Evolutionary conservation across 2,113 vertebrate genomes (phyloP).

Genomic region (Piaya cayana): DNA sequence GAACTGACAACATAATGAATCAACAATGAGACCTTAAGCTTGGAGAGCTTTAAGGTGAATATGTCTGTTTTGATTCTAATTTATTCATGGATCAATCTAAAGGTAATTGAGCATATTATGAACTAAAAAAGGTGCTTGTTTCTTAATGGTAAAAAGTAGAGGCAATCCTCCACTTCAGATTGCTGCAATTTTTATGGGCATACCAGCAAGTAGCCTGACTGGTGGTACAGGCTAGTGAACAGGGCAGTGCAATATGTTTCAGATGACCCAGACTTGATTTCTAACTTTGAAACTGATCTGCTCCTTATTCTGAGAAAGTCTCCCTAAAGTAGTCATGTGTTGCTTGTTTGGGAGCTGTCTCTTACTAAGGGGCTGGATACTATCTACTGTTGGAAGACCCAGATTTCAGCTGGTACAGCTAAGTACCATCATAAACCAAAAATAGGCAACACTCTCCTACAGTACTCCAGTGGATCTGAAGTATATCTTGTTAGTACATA

Average conservation of each 20-base stretch:
- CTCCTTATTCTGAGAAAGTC: not conserved
- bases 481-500: not conserved
- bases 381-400: not conserved
- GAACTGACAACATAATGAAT: constrained; percentile 85
- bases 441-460: not conserved
- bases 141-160: constrained; percentile 50
- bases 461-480: not conserved
- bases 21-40: constrained; percentile 82
- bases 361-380: not conserved
- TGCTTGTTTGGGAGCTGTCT: not conserved
- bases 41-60: constrained; percentile 78
- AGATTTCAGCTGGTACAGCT: not conserved
- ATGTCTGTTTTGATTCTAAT: constrained; percentile 79
- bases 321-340: not conserved
- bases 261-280: not conserved
- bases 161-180: constrained; percentile 37
- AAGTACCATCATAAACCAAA: not conserved
- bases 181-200: constrained; percentile 35
- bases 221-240: not conserved
- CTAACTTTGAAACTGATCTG: not conserved
- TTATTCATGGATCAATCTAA: constrained; percentile 80
- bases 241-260: not conserved
- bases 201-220: not conserved
- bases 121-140: constrained; percentile 67
- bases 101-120: constrained; percentile 80